Percentiles rank a stretch among this genome's conserved stretches.
Conservation (phyloP, 2,888 invertebrate genomes). For the Rhyacophila evoluta region DNA sequence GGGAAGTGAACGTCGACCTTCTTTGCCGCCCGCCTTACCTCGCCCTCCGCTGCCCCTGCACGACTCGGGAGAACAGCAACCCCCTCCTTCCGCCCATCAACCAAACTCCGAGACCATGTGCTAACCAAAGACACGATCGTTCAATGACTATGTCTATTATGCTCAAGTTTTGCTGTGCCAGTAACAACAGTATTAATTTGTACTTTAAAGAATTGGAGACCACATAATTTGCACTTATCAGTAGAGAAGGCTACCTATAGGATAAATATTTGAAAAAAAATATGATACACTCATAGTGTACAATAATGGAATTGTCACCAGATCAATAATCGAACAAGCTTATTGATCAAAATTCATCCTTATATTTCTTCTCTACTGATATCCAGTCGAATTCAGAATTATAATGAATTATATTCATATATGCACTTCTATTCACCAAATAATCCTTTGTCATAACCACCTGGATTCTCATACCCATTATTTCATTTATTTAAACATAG, state of each 20-base stretch:
- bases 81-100: constrained; percentile 58
- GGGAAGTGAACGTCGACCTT: constrained; percentile 68
- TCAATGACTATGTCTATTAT: neutral
- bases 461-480: too few species aligned
- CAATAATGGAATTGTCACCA: too few species aligned
- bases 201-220: neutral
- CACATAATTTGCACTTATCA: neutral
- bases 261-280: neutral
- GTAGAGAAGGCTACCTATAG: too few species aligned
- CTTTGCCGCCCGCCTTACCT: constrained; percentile 68
- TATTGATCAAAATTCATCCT: too few species aligned
- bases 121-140: constrained; percentile 41
- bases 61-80: constrained; percentile 65
- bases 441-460: too few species aligned
- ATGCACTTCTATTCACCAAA: too few species aligned
- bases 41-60: constrained; percentile 68
- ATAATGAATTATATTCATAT: too few species aligned
- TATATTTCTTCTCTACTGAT: too few species aligned
- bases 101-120: constrained; percentile 57
- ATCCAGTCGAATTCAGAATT: too few species aligned
- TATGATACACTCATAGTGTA: too few species aligned
- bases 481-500: too few species aligned
- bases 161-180: neutral
- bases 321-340: too few species aligned
- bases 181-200: neutral